These are phyloP conservation scores for Astreopora myriophthalma DNA, from an alignment of 64 coral and sea anemone species.

Conservation along the genomic window DNA sequence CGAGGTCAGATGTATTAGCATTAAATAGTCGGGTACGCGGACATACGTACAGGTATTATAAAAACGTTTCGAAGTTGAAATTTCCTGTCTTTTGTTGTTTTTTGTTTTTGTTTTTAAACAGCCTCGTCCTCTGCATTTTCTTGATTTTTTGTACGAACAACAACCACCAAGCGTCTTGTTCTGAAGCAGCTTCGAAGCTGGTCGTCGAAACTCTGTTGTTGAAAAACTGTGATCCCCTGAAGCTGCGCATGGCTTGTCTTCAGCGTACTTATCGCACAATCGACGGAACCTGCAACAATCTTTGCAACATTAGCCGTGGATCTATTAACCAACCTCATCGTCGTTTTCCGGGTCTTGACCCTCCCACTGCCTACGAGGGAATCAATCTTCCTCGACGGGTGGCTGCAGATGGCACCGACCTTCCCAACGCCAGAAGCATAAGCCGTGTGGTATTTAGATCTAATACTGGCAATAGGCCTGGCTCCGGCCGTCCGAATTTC, in stretches of 20 bases:
- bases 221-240: not conserved
- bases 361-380: not conserved
- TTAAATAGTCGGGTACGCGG: no score
- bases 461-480: not conserved
- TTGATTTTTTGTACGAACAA: not conserved
- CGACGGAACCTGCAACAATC: conserved; percentile 3
- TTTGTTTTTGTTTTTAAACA: not conserved
- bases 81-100: no score
- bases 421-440: not conserved
- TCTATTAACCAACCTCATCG: not conserved
- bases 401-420: not conserved
- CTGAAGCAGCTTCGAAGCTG: not conserved
- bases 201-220: not conserved
- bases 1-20: no score
- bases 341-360: not conserved
- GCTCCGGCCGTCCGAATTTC: not conserved
- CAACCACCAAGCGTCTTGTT: not conserved
- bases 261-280: not conserved
- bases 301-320: not conserved
- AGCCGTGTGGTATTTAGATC: not conserved
- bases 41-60: no score
- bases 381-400: not conserved
- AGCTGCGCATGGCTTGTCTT: not conserved
- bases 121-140: not conserved
- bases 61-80: no score